Evolutionary conservation across 2,888 invertebrate genomes (phyloP), one percentile per base, ranked within the genome.

Genomic region (Melieria picta): DNA sequence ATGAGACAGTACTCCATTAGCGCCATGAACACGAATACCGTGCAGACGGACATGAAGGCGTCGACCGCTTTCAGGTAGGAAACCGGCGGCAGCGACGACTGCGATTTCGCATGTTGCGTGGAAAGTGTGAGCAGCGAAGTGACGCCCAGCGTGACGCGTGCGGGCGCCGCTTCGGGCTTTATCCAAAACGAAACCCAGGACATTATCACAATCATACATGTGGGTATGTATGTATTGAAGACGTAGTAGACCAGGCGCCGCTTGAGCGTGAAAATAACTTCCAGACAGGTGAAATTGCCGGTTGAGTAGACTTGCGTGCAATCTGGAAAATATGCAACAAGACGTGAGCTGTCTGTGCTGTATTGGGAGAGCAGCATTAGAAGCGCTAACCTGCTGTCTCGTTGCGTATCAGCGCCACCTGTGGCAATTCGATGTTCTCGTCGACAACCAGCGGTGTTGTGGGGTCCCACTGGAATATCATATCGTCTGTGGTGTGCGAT

Each of bases 101-200:
- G 96, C 76, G 95, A 96, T 88, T 96, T 96, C 11, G 96, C 96
- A 85, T 96, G 96, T 83, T 96, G 96, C 3, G 96, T 96, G 11
- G 95, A 95, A 3, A 96, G 88, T 4, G 96, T 96, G 65, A 96
- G 90, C 56, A 96, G 88, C 47, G 96, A 96, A 73, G 96, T 96
- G 72, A 97, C 96, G 16, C 97, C 97, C 0, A 97, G 89, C 0
- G 97, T 97, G 45, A 97, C 97, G 5, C 97, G 90, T 30, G 97
- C 97, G 0, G 97, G 97, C 5, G 96, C 96, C 0, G 96, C 96
- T 87, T 97, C 97, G 0, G 96, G 96, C 84, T 96, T 96, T 80
- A 97, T 96, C 96, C 96, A 97, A 88, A 97, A 97, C 0, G 96
- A 96, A 5, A 96, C 94, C 96, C 96, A 96, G 91, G 96, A 96